phyloP scores from a whole-genome alignment of 2,888 invertebrate genomes.

The Corbicula japonica region DNA sequence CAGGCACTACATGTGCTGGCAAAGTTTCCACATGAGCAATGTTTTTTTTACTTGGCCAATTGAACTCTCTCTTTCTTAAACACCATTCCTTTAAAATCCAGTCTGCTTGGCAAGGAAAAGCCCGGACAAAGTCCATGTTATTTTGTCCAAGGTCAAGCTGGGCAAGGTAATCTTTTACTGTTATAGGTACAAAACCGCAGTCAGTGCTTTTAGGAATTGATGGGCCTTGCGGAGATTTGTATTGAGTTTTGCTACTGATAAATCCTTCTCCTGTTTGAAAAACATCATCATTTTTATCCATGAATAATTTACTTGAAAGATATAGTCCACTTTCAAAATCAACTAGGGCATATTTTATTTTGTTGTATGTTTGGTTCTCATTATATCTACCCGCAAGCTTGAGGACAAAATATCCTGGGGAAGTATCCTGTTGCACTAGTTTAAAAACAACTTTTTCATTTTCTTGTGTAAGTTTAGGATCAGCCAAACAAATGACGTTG shows the following conservation, averaged over 20 bases:
- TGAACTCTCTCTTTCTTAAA: neutral
- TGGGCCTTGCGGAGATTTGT: neutral
- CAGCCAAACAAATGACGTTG: neutral
- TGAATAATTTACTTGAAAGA: too few species aligned
- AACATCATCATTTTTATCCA: too few species aligned
- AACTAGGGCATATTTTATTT: neutral
- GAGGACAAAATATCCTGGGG: neutral
- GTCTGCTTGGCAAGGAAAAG: neutral
- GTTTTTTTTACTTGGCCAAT: neutral
- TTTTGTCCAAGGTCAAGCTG: neutral
- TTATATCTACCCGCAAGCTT: neutral
- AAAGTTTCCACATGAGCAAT: neutral
- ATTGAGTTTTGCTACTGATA: neutral
- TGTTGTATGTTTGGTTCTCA: neutral
- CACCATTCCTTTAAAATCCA: neutral
- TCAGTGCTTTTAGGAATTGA: neutral
- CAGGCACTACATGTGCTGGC: constrained; percentile 10
- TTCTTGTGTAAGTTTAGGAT: neutral
- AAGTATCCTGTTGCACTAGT: neutral
- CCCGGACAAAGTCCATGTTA: neutral
- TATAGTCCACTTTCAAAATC: too few species aligned
- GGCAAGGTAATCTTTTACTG: neutral
- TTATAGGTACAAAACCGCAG: too few species aligned
- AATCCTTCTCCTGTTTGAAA: too few species aligned
- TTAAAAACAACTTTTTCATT: neutral